A percentile compares a stretch with the other conserved stretches of the same genome.
Evolutionary conservation across 2,113 vertebrate genomes (phyloP).

Genomic region (Coptodon bakossiorum): DNA sequence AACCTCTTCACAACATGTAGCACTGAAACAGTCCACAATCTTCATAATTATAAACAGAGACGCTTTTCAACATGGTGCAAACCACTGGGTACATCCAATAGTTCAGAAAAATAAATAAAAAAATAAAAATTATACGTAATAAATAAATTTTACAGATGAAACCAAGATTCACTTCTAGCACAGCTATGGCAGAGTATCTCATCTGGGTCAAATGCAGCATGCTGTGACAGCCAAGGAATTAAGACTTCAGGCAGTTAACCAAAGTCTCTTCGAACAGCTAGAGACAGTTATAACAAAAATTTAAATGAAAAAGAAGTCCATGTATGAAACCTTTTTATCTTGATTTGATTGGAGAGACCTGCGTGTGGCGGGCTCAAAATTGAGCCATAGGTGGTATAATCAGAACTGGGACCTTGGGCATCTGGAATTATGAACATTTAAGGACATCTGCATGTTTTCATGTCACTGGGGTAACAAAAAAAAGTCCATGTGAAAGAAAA

Average conservation of each 20-base stretch:
- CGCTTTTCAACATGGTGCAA: neutral
- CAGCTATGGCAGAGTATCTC: too few relatives aligned
- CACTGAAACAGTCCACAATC: neutral
- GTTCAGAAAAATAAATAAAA: neutral
- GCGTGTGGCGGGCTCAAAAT: neutral
- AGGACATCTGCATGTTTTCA: neutral
- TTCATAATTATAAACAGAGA: neutral
- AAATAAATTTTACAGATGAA: neutral
- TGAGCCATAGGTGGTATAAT: neutral
- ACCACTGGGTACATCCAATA: neutral
- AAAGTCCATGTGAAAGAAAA: neutral
- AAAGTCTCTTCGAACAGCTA: neutral
- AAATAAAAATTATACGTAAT: neutral
- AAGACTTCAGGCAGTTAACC: neutral
- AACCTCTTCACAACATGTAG: neutral
- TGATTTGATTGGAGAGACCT: neutral
- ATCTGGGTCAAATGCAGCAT: neutral
- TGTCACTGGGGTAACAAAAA: neutral
- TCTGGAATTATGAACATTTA: neutral
- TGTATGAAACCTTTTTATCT: neutral
- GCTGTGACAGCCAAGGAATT: neutral
- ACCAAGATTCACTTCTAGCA: neutral
- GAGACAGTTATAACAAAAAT: neutral
- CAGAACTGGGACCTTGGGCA: neutral
- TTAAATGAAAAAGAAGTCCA: neutral